Percentiles rank a stretch among this genome's conserved stretches.
Conservation (phyloP, 2,113 vertebrate species). For the Hiodon tergisus region DNA sequence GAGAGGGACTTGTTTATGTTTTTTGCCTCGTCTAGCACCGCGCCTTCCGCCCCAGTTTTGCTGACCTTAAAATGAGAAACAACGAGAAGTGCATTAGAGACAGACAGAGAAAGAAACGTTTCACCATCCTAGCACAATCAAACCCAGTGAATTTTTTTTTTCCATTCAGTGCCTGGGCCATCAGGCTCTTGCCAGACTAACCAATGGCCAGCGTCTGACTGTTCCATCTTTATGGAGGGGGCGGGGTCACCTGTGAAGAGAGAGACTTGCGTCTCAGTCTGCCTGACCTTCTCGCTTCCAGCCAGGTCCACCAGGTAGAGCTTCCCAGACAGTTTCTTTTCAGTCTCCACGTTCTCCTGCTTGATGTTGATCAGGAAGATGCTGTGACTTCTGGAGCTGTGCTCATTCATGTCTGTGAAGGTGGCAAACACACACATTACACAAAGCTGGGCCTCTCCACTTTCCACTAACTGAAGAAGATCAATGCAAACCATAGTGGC, state of each 20-base stretch:
- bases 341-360: constrained; percentile 92
- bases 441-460: neutral
- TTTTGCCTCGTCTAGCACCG: constrained; percentile 94
- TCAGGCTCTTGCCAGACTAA: neutral
- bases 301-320: constrained; percentile 95
- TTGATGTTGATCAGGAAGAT: constrained; percentile 96
- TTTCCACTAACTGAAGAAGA: neutral
- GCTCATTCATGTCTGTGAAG: constrained; percentile 91
- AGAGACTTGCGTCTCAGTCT: neutral
- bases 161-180: neutral
- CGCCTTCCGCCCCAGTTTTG: constrained; percentile 94
- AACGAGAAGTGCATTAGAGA: neutral
- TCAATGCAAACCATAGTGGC: neutral
- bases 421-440: neutral
- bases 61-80: constrained; percentile 73
- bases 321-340: constrained; percentile 91
- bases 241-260: neutral
- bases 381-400: constrained; percentile 96
- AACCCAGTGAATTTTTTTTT: neutral
- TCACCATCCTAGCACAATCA: neutral
- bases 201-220: neutral
- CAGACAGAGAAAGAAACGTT: neutral
- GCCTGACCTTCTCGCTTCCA: constrained; percentile 86
- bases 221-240: too few relatives aligned
- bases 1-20: constrained; percentile 99